Evolutionary conservation across 2,888 invertebrate species (phyloP).

Genomic region (Dendrolimus pini): DNA sequence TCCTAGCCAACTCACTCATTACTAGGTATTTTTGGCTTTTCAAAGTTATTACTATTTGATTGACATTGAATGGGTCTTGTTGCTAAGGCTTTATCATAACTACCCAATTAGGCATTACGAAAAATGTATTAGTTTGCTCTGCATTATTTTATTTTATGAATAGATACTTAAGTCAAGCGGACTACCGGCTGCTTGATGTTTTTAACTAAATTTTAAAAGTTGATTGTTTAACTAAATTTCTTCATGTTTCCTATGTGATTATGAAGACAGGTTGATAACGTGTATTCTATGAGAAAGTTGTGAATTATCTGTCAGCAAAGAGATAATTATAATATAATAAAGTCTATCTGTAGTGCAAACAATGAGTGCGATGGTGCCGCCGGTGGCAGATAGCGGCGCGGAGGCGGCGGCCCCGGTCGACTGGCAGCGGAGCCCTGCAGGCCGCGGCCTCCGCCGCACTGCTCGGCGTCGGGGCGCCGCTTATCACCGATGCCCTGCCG

Average conservation of each 20-base stretch:
- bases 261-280: background rate
- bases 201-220: too few relatives aligned
- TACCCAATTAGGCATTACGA: too few relatives aligned
- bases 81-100: too few relatives aligned
- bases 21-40: background rate
- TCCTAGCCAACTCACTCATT: slow-evolving; percentile 22
- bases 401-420: slow-evolving; percentile 42
- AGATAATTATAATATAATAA: slow-evolving; percentile 64
- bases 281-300: slow-evolving; percentile 25
- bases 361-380: slow-evolving; percentile 44
- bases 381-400: slow-evolving; percentile 48
- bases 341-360: slow-evolving; percentile 68
- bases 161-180: too few relatives aligned
- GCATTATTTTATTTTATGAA: too few relatives aligned
- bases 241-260: too few relatives aligned
- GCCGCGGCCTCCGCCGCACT: slow-evolving; percentile 20
- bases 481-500: slow-evolving; percentile 55
- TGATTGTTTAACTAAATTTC: too few relatives aligned
- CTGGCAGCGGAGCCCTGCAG: slow-evolving; percentile 17
- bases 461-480: slow-evolving; percentile 20
- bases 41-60: background rate
- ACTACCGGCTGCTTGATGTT: too few relatives aligned
- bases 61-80: too few relatives aligned
- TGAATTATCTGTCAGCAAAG: slow-evolving; percentile 45
- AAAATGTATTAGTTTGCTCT: too few relatives aligned